Conservation (phyloP, 2,888 invertebrate genomes). For the Reticulitermes lucifugus region DNA sequence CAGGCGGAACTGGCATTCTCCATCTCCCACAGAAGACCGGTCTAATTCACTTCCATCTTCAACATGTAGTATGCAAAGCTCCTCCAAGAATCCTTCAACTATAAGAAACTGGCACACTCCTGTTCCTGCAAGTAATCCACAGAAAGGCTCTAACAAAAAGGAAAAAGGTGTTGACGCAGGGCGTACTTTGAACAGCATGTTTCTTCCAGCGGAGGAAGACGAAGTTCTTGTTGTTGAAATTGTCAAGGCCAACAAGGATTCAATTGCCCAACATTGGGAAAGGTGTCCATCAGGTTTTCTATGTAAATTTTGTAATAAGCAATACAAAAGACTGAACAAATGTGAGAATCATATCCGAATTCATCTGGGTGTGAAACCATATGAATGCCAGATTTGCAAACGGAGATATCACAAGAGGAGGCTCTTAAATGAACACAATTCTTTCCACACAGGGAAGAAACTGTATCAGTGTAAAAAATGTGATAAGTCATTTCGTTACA, state of each 20-base stretch:
- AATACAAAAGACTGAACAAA: not conserved
- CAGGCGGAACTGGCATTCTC: not conserved
- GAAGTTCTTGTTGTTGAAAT: slow-evolving; percentile 15
- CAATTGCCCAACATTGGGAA: slow-evolving; percentile 18
- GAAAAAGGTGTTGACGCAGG: not conserved
- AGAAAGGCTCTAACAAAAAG: not conserved
- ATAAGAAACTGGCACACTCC: not conserved
- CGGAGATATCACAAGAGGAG: slow-evolving; percentile 13
- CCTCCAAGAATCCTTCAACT: not conserved
- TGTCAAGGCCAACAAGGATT: slow-evolving; percentile 31
- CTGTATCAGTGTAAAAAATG: slow-evolving; percentile 16
- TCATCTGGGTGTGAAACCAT: slow-evolving; percentile 17
- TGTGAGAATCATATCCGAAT: slow-evolving; percentile 28
- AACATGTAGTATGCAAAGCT: not conserved
- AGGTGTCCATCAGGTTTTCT: not conserved
- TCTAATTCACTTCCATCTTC: not conserved
- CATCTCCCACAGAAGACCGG: not conserved
- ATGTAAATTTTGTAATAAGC: slow-evolving; percentile 22
- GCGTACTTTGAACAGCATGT: not conserved
- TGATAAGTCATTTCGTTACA: slow-evolving; percentile 27
- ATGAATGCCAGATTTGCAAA: slow-evolving; percentile 32
- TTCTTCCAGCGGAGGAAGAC: not conserved
- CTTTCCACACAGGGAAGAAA: slow-evolving; percentile 17
- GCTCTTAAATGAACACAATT: slow-evolving; percentile 11
- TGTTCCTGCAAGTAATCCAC: not conserved